Base-by-base conservation (phyloP, 1,140 invertebrate species). In the Macrotrachela quadricornifera region DNA sequence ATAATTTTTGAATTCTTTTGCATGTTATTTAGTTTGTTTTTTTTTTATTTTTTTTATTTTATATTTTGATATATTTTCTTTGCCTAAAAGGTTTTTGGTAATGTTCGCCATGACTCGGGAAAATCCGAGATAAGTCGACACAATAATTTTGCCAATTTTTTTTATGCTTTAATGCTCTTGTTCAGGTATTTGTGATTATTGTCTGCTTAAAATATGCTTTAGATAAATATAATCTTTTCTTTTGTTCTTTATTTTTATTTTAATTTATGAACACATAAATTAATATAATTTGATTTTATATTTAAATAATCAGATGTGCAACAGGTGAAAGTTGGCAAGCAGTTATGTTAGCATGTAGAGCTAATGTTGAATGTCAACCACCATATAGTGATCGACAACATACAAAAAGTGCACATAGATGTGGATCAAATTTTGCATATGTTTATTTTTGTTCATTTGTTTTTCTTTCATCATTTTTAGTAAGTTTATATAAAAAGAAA, bases 71-170 rank as follows among this genome's bases (percentile, higher is more conserved):
- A 30, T 30, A 30, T 30, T 30, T 30, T 30, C 21, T 30, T 30
- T 30, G 3, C 8, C 2, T 4, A 30, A 2, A 30, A 30, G 21
- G 21, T 30, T 8, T 71, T 71, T 79, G 94, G 94, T 73, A 97
- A 96, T 78, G 95, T 99, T 75, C 78, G 78, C 66, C 79, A 96
- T 74, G 77, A 83, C 67, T 62, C 65, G 43, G 78, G 87, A 57
- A 80, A 82, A 60, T 80, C 80, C 63, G 78, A 84, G 65, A 92
- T 99, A 70, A 94, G 81, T 73, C 80, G 91, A 67, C 94, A 99
- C 77, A 99, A 97, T 77, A 99, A 97, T 79, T 99, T 99, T 78
- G 78, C 85, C 73, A 87, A 83, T 72, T 97, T 99, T 76, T 80
- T 88, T 71, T 84, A 92, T 78, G 85, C 86, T 67, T 78, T 99